Evolutionary conservation across 2,113 vertebrate genomes (phyloP).

Genomic region (Triplophysa dalaica): DNA sequence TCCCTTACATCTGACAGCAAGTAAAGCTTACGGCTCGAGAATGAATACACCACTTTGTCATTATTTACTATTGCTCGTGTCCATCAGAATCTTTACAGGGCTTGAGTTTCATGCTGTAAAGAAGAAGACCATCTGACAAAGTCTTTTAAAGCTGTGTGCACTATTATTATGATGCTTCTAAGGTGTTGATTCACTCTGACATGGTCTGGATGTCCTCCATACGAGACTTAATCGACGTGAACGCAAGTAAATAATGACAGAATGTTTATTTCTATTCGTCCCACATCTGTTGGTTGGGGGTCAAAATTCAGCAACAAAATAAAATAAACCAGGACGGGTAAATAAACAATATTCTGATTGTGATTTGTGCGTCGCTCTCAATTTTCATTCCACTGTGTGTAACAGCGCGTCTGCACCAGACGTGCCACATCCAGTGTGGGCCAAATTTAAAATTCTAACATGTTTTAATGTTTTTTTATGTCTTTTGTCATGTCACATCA

Average conservation of each 20-base stretch:
- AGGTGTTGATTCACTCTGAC: no score
- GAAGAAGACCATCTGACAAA: no score
- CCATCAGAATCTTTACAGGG: no score
- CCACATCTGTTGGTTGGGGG: background rate
- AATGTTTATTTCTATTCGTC: background rate
- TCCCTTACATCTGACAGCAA: background rate
- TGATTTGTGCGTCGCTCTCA: background rate
- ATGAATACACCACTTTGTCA: background rate
- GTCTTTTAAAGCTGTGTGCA: no score
- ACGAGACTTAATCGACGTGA: background rate
- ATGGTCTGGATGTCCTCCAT: no score
- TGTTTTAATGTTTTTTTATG: no score
- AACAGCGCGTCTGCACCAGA: no score
- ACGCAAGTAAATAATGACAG: background rate
- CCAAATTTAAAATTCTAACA: no score
- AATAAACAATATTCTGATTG: background rate
- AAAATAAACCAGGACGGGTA: background rate
- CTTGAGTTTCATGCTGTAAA: no score
- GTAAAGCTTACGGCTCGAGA: background rate
- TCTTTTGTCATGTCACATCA: no score
- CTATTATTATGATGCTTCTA: background rate
- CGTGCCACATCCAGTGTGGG: no score
- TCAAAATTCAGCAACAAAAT: background rate
- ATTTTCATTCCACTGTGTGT: slow-evolving; percentile 49
- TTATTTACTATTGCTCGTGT: background rate